Percentiles rank a stretch among this genome's conserved stretches.
Conservation (phyloP, 1,140 invertebrate genomes). For the Scaptomyza montana region DNA sequence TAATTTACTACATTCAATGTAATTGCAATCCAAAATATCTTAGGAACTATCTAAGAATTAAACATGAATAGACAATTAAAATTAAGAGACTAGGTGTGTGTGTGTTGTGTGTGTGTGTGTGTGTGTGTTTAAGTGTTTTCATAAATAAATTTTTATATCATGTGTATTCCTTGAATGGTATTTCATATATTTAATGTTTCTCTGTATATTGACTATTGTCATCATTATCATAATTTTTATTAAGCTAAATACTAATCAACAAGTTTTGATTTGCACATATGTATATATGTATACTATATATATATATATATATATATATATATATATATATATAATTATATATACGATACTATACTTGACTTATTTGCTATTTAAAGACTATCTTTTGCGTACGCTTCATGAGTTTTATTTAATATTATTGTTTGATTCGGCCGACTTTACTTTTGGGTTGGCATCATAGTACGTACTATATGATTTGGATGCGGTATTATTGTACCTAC, state of each 20-base stretch:
- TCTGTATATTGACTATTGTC: too few relatives aligned
- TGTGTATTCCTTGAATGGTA: too few relatives aligned
- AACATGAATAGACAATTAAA: not conserved
- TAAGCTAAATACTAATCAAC: slow-evolving; percentile 72
- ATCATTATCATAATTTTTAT: too few relatives aligned
- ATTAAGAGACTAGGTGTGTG: not conserved
- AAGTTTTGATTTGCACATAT: slow-evolving; percentile 51
- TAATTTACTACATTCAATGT: slow-evolving; percentile 60
- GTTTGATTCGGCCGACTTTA: not conserved
- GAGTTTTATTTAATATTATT: slow-evolving; percentile 31
- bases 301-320: slow-evolving; percentile 29
- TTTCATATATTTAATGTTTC: not conserved
- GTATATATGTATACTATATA: slow-evolving; percentile 25
- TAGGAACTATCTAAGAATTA: slow-evolving; percentile 1
- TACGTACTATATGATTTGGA: slow-evolving; percentile 9
- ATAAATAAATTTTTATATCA: not conserved
- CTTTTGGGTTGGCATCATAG: not conserved
- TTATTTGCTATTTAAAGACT: slow-evolving; percentile 61
- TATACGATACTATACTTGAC: slow-evolving; percentile 36
- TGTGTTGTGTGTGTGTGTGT: not conserved
- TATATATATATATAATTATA: slow-evolving; percentile 10
- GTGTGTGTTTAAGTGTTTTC: not conserved
- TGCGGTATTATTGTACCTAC: slow-evolving; percentile 61
- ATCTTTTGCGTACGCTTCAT: slow-evolving; percentile 57
- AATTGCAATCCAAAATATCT: slow-evolving; percentile 27